Base-by-base conservation (phyloP, 2,797 vertebrate species). In the Rousettus madagascariensis region DNA sequence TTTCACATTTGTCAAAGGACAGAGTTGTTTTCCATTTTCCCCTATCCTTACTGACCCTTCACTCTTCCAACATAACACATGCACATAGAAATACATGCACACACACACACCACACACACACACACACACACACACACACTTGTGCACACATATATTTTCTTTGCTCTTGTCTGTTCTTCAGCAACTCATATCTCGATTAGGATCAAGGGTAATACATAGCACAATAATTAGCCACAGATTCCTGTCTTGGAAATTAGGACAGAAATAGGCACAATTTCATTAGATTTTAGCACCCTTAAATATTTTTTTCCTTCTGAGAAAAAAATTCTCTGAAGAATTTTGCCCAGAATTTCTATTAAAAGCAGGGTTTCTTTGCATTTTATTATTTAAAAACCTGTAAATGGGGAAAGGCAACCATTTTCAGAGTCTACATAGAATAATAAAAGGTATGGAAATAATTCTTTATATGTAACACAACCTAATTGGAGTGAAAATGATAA, bases 311-410 rank as follows among this genome's bases (percentile, higher is more conserved):
- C 49, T 49, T 17, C 15, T 49, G 15, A 17, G 49, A 16, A 49
- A 49, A 16, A 49, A 16, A 49, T 36, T 85, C n/a, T 38, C 19
- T 36, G 26, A 74, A 79, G 22, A 84, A 59, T 91, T 94, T 80
- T 95, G 46, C 46, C 59, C 20, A 84, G n/a, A 83, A 90, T 84
- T 75, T 86, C 33, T 68, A 94, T 68, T 95, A 75, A 80, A 91
- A 77, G 13, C 43, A 19, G 86, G 15, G 24, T 82, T 85, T 5
- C 57, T 80, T 77, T 85, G 16, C 22, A 94, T 77, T 90, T 90
- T 65, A 86, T 51, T 91, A 82, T 72, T 89, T 89, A 82, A 94
- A 92, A 92, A 66, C 61, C 53, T 77, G 57, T 3, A 66, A 93
- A 96, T 9, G 38, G 10, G 12, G 9, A 83, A 89, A 96, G 33